These are phyloP conservation scores for Pseudonaja textilis DNA, from an alignment of 2,113 vertebrate species.

Conservation along the genomic window DNA sequence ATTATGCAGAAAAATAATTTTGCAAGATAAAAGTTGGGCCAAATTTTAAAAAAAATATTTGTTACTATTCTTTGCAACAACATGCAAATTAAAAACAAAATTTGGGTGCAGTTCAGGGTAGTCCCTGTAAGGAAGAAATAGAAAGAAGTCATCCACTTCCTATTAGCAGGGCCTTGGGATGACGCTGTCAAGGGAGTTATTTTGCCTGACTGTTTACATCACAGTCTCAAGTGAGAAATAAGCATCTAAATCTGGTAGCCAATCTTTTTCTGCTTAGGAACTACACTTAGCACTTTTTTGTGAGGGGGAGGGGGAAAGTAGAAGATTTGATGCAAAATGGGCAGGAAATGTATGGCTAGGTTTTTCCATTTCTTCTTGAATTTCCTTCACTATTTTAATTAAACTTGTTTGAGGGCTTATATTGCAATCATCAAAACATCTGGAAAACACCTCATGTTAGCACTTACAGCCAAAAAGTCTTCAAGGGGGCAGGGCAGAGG, in stretches of 20 bases:
- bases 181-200: not conserved
- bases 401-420: not conserved
- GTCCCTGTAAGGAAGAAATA: not conserved
- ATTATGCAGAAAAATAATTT: slow-evolving; percentile 1
- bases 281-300: not conserved
- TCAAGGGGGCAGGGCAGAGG: not conserved
- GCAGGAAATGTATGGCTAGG: not conserved
- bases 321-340: not conserved
- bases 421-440: not conserved
- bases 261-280: not conserved
- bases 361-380: not conserved
- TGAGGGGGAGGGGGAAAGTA: not conserved
- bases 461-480: not conserved
- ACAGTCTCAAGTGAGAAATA: not conserved
- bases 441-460: not conserved
- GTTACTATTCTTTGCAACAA: not conserved
- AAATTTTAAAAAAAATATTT: not conserved
- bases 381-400: not conserved
- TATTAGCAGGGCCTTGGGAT: not conserved
- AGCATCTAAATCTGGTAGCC: not conserved
- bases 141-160: not conserved
- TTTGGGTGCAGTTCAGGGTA: not conserved
- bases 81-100: not conserved
- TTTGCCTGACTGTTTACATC: not conserved
- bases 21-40: not conserved